These are phyloP conservation scores for Tachina grossa DNA, from an alignment of 2,888 invertebrate genomes.

Conservation along the genomic window DNA sequence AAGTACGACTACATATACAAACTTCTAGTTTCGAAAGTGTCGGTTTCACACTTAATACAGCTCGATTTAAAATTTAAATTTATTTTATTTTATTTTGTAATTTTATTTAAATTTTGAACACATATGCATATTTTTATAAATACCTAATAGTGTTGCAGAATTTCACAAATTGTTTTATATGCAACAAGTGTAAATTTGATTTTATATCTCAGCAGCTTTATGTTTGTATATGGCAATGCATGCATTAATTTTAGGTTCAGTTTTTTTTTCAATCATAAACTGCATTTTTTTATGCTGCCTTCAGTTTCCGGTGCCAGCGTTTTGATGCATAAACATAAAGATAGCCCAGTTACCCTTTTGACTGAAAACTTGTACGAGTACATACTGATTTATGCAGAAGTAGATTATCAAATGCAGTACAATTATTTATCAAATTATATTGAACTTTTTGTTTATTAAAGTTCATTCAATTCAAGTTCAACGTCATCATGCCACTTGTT, in stretches of 20 bases:
- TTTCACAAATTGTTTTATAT: neutral
- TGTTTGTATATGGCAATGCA: neutral
- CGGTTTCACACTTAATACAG: too few species aligned
- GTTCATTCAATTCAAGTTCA: conserved; percentile 72
- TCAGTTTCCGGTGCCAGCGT: conserved; percentile 63
- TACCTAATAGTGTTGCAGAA: neutral
- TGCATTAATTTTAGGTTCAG: neutral
- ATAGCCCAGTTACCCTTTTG: conserved; percentile 57
- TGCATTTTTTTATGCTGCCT: conserved; percentile 58
- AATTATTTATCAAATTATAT: conserved; percentile 11
- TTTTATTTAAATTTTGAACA: too few species aligned
- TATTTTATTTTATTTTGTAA: too few species aligned
- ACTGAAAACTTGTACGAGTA: conserved; percentile 1
- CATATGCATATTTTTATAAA: too few species aligned
- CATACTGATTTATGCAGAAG: conserved; percentile 5
- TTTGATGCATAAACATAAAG: conserved; percentile 54
- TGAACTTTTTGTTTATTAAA: conserved; percentile 9
- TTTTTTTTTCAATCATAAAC: conserved; percentile 22
- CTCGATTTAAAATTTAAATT: too few species aligned
- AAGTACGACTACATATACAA: too few species aligned
- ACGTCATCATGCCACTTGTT: conserved; percentile 54
- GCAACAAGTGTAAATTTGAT: conserved; percentile 15
- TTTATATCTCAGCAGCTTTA: neutral
- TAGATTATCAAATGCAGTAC: conserved; percentile 21
- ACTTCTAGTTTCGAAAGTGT: too few species aligned